Base-by-base conservation (phyloP, 2,113 vertebrate species). In the Hippocampus abdominalis region DNA sequence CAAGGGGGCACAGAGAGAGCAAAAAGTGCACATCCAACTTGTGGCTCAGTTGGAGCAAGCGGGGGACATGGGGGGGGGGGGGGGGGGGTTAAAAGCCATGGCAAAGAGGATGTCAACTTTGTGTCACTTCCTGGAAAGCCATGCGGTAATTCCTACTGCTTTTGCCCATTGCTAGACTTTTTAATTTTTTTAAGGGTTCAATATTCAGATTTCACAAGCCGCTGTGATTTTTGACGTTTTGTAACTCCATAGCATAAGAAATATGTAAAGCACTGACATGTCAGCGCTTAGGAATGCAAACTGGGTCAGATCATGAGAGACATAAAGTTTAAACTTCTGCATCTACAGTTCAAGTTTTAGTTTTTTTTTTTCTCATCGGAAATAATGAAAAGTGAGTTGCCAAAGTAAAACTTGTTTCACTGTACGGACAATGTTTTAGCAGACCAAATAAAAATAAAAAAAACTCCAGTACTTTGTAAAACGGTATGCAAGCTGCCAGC, bases 11-110 rank as follows among this genome's bases (percentile, higher is more conserved):
- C 12, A 27, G 23, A 64, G 15, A 51, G 54, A 74, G 63, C 72
- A 75, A 73, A 59, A 73, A 81, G 84, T 80, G 84, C 85, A 81
- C 86, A 84, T 87, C 88, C 80, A 88, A 84, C 86, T 86, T 84
- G 86, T 90, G 84, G 84, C 78, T 82, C 69, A 40, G 65, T 60
- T 2, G 62, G 23, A 23, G 61, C 8, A 10, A 36, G 36, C 36
- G 67, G 61, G 56, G 63, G 73, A 66, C 18, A 16, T 15, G 49
- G 53, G 20, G 7, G 51, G 21, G 21, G 21, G 49, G 53, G 53
- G 4, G 20, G 67, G 61, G 56, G 65, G 74, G 70, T 74, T 70
- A 46, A 75, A 82, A 73, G 77, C 56, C 36, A 54, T n/a, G 46
- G 73, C 57, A 60, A 60, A 40, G 70, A 71, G 61, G 76, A 66